phyloP scores from a whole-genome alignment of 2,888 invertebrate species.

The Microplitis deprimator region DNA sequence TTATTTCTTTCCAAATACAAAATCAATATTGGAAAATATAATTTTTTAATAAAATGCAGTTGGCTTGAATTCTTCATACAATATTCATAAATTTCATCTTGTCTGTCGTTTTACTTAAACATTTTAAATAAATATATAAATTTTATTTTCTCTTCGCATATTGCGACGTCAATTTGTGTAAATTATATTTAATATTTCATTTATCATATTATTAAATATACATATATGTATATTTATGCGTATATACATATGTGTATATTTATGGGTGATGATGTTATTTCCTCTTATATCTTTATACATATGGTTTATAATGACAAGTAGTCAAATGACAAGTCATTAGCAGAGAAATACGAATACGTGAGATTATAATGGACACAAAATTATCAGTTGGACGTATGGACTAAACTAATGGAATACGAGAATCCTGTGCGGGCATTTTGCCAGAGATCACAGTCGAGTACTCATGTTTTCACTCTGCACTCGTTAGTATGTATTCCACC shows the following conservation, averaged over 20 bases:
- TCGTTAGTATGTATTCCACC: background rate
- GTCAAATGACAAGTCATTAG: background rate
- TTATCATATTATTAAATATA: too few relatives aligned
- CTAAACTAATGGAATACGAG: slow-evolving; percentile 7
- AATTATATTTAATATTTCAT: too few relatives aligned
- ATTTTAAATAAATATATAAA: too few relatives aligned
- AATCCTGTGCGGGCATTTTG: slow-evolving; percentile 7
- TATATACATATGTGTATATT: background rate
- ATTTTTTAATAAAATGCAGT: too few relatives aligned
- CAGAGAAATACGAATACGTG: background rate
- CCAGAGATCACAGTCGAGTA: background rate
- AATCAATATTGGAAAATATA: too few relatives aligned
- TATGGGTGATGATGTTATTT: background rate
- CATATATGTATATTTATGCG: background rate
- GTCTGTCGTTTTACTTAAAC: too few relatives aligned
- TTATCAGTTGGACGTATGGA: background rate
- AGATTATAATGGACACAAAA: background rate
- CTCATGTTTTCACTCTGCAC: background rate
- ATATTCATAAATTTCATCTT: too few relatives aligned
- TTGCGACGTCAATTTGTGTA: too few relatives aligned
- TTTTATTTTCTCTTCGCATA: too few relatives aligned
- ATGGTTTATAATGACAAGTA: background rate
- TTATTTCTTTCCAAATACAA: too few relatives aligned
- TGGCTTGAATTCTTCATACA: too few relatives aligned
- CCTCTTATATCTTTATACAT: background rate